A percentile compares a stretch with the other conserved stretches of the same genome.
These are phyloP conservation scores for Drosophila neotestacea DNA, from an alignment of 2,888 invertebrate species.

Conservation along the genomic window DNA sequence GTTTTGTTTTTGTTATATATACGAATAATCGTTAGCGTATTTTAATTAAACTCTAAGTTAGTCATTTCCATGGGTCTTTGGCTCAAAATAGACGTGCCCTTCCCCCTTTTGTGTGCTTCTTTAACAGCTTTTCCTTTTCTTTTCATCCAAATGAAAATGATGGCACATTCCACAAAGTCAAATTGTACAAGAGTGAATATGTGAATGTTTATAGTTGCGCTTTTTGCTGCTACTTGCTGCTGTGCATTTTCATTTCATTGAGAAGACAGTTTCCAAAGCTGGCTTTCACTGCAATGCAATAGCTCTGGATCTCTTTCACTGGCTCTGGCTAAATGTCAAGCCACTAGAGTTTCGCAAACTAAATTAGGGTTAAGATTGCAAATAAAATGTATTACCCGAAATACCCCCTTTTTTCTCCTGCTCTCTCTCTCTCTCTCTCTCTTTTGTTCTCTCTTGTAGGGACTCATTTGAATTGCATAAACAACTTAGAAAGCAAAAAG, in stretches of 20 bases:
- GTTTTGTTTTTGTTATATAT: conserved; percentile 37
- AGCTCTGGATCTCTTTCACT: conserved; percentile 14
- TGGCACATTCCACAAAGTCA: conserved; percentile 43
- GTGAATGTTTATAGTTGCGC: conserved; percentile 69
- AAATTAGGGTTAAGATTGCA: conserved; percentile 80
- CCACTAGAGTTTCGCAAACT: conserved; percentile 68
- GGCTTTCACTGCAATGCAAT: conserved; percentile 8
- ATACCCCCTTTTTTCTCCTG: neutral
- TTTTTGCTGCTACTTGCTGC: conserved; percentile 59
- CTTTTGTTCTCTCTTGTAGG: conserved; percentile 17
- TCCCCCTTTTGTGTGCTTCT: conserved; percentile 25
- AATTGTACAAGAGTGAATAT: conserved; percentile 9
- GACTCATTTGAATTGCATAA: conserved; percentile 78
- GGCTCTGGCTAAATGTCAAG: conserved; percentile 54
- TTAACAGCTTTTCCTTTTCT: conserved; percentile 29
- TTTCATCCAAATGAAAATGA: conserved; percentile 56
- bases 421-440: conserved; percentile 2
- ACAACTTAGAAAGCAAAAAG: conserved; percentile 78
- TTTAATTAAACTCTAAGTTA: conserved; percentile 79
- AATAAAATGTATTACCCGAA: conserved; percentile 75
- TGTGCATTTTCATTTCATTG: conserved; percentile 71
- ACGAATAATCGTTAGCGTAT: conserved; percentile 74
- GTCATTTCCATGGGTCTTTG: conserved; percentile 78
- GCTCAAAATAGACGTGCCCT: conserved; percentile 63
- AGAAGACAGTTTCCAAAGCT: conserved; percentile 66